A percentile compares a stretch with the other conserved stretches of the same genome.
phyloP scores from a whole-genome alignment of 2,888 invertebrate species.

The Anarsia innoxiella region DNA sequence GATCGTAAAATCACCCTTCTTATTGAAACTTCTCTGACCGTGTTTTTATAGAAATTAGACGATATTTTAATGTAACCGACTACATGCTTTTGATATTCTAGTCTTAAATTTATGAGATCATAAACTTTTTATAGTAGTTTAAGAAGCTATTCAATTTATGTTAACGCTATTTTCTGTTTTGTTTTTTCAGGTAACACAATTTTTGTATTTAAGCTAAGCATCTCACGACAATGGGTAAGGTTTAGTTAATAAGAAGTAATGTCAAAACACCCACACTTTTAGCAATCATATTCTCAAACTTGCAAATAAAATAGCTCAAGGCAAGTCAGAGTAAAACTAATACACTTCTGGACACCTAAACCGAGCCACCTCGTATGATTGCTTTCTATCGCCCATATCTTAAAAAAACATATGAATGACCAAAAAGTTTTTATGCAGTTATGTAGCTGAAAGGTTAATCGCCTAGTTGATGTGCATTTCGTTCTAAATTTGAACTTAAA shows the following conservation, averaged over 20 bases:
- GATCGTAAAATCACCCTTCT: conserved; percentile 34
- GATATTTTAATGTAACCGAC: conserved; percentile 30
- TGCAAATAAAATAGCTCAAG: conserved; percentile 29
- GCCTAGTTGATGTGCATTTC: no score
- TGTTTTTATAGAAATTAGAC: conserved; percentile 33
- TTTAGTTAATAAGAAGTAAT: no score
- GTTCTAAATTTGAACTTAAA: no score
- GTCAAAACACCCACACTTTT: conserved; percentile 7
- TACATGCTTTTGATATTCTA: conserved; percentile 23
- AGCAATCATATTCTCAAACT: conserved; percentile 5
- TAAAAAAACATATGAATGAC: no score
- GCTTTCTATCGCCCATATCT: no score
- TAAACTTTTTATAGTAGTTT: conserved; percentile 22
- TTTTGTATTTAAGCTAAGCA: no score
- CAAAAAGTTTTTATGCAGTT: no score
- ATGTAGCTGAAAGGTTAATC: no score
- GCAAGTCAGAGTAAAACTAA: conserved; percentile 23
- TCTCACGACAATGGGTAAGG: no score
- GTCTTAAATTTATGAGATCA: conserved; percentile 26
- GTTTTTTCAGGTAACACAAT: conserved; percentile 32
- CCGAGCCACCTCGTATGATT: no score
- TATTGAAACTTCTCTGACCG: conserved; percentile 25
- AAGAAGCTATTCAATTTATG: conserved; percentile 18
- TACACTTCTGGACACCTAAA: no score
- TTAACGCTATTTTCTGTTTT: conserved; percentile 18